Conservation (phyloP, 2,797 vertebrate species). For the Neosilurus hyrtlii region DNA sequence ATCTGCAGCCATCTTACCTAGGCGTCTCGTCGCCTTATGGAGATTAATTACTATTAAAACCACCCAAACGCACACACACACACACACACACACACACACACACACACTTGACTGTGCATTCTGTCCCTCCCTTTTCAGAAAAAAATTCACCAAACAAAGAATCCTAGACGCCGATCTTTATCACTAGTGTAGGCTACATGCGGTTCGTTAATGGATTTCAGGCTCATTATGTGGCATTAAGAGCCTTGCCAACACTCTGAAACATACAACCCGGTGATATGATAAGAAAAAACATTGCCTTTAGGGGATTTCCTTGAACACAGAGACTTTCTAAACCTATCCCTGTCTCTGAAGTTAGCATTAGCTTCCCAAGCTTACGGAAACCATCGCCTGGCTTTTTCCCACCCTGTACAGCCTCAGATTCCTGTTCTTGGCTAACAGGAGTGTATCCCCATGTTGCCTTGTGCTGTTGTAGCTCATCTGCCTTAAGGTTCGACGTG, state of each 20-base stretch:
- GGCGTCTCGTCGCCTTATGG: slow-evolving; percentile 89
- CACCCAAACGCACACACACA: slow-evolving; percentile 54
- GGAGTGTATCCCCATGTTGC: not conserved
- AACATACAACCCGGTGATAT: slow-evolving; percentile 48
- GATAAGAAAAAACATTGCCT: slow-evolving; percentile 72
- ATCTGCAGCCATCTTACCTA: slow-evolving; percentile 93
- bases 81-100: not conserved
- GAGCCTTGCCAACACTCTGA: slow-evolving; percentile 47
- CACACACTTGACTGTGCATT: slow-evolving; percentile 31
- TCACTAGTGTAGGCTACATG: slow-evolving; percentile 59
- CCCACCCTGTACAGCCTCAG: not conserved
- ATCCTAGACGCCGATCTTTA: slow-evolving; percentile 63
- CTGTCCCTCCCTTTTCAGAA: slow-evolving; percentile 40
- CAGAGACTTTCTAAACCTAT: slow-evolving; percentile 49
- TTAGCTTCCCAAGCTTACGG: not conserved
- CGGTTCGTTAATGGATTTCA: slow-evolving; percentile 80
- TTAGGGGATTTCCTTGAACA: slow-evolving; percentile 70
- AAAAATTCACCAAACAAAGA: slow-evolving; percentile 42
- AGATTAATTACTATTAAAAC: slow-evolving; percentile 96
- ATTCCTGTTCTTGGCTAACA: not conserved
- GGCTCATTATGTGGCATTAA: slow-evolving; percentile 76
- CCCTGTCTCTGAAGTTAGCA: not conserved
- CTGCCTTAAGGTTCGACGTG: not conserved
- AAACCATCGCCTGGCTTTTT: not conserved
- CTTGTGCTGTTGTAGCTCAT: not conserved